A percentile compares a stretch with the other conserved stretches of the same genome.
Conservation (phyloP, 2,888 invertebrate genomes). For the Yponomeuta plumbellus region DNA sequence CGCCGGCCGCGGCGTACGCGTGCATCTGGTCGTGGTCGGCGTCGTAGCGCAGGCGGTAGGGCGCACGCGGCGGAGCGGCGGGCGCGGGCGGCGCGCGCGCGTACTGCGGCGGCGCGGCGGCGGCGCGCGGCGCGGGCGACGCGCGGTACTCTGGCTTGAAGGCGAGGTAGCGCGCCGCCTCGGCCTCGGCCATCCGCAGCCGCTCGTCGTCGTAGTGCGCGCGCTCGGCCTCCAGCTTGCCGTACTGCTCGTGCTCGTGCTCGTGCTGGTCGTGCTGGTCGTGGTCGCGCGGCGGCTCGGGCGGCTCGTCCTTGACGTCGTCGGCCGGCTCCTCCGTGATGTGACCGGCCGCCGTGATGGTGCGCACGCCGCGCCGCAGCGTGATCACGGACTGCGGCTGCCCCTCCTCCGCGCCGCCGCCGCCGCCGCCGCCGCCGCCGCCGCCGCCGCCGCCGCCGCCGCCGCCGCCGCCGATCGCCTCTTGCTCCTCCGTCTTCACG, state of each 20-base stretch:
- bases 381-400: conserved; percentile 73
- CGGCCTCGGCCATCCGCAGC: conserved; percentile 52
- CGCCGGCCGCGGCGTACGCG: conserved; percentile 26
- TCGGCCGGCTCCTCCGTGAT: conserved; percentile 57
- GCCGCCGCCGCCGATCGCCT: conserved; percentile 21
- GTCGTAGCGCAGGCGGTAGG: conserved; percentile 50
- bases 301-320: conserved; percentile 61
- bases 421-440: no score
- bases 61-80: conserved; percentile 20
- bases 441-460: conserved; percentile 20
- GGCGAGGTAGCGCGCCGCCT: conserved; percentile 58
- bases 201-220: conserved; percentile 39
- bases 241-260: conserved; percentile 37
- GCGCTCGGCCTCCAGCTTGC: conserved; percentile 32
- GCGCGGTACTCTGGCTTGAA: conserved; percentile 60
- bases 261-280: conserved; percentile 39
- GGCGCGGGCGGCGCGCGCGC: conserved; percentile 24
- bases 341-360: conserved; percentile 78
- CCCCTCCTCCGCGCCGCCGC: conserved; percentile 32
- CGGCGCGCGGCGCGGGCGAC: conserved; percentile 33
- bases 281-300: conserved; percentile 38
- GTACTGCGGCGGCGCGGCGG: conserved; percentile 22
- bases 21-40: conserved; percentile 48
- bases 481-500: conserved; percentile 55
- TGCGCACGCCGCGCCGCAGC: conserved; percentile 72